Base-by-base conservation (phyloP, 2,797 vertebrate genomes). In the Anas flavirostris region DNA sequence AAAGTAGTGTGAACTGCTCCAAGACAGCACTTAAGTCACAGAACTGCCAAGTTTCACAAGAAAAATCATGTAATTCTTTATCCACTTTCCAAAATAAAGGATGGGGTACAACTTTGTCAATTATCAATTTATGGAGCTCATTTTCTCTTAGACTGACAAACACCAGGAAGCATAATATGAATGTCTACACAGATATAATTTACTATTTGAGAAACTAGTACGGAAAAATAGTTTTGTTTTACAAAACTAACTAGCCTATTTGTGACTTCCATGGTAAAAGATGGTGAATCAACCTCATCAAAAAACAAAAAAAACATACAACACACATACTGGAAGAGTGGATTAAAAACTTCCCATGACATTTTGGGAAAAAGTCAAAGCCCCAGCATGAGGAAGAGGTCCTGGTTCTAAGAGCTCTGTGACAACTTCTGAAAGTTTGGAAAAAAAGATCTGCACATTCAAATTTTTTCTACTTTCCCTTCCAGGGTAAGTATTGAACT, bases 111-210 rank as follows among this genome's bases (percentile, higher is more conserved):
- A 19, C 82, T 70, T 67, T 62, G 43, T 67, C 33, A 37, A 4
- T 41, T 76, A 53, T 6, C 39, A 48, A 0, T 18, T 37, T n/a
- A 26, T 1, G 5, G 12, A 55, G 19, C 14, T 25, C 5, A 1
- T 87, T 90, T 89, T 46, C n/a, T 48, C 48, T 35, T 9, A n/a
- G 26, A 39, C 29, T 77, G 52, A 35, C 33, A 85, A 73, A 46
- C 13, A 67, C 19, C 4, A 66, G 59, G 50, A 79, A 85, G 31
- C n/a, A 77, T 23, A 13, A 69, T 26, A 69, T 77, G 43, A 82
- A 52, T 44, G 13, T 52, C n/a, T 55, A 2, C 33, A 33, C 16
- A 58, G 31, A 39, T 16, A 39, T 3, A 19, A 64, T 56, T 83
- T 66, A 44, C 9, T 62, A 2, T 62, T 74, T 66, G 58, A 12